Evolutionary conservation across 2,888 invertebrate species (phyloP), one percentile per base, ranked within the genome.

Genomic region (Ochlodes sylvanus): DNA sequence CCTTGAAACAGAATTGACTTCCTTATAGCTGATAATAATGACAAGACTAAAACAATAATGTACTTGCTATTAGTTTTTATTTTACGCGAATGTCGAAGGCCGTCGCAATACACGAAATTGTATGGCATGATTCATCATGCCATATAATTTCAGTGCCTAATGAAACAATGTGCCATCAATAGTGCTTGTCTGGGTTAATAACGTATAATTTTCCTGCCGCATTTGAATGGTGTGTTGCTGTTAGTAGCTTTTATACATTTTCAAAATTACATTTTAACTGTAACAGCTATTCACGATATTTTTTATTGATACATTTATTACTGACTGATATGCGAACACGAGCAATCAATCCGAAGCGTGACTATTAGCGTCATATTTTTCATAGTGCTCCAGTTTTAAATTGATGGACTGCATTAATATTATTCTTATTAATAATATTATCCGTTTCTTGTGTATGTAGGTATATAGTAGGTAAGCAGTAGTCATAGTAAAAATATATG

Each of bases 71-170:
- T 89, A 89, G 89, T 90, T 90, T 92, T 91, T 89, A 88, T 87
- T 88, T 91, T 90, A 87, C 85, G 79, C 80, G 74, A 75, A 79
- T 81, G 79, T 79, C 77, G 90, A 92, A 92, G 93, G 93, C 78
- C 89, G 79, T 79, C 83, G 92, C 91, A 92, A 91, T 90, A 90
- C 88, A 86, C 85, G 87, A 87, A 89, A 89, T 89, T 89, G 90
- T 86, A 89, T 85, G 83, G 80, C 79, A 79, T 83, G 85, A 88
- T 92, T 90, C 85, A 91, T 84, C 84, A 85, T 87, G 89, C 92
- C 90, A 89, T 90, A 92, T 92, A 91, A 90, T 91, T 92, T 91
- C 85, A 83, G 87, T 77, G 42, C n/a, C 9, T 27, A 90, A 89
- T 91, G 88, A 86, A 90, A 88, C 81, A 87, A 88, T 81, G 86